phyloP scores from a whole-genome alignment of 1,140 invertebrate species.

The Ceratina australensis region DNA sequence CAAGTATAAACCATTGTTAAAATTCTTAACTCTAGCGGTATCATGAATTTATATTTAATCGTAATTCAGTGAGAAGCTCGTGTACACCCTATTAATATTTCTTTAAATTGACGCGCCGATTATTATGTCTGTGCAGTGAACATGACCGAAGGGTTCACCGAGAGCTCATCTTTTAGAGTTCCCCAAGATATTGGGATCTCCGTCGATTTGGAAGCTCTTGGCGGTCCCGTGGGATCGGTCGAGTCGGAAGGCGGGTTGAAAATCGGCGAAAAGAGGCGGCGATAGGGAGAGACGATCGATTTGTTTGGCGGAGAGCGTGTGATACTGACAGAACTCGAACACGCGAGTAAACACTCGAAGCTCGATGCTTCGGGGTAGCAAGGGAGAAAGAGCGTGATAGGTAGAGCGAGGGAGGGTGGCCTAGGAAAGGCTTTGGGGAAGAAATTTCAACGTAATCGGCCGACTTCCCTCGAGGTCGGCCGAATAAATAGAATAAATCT shows the following conservation, averaged over 20 bases:
- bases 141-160: no score
- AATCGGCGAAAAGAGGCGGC: slow-evolving; percentile 32
- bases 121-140: no score
- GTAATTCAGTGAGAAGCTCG: no score
- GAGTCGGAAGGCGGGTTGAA: slow-evolving; percentile 10
- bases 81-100: no score
- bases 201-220: not conserved
- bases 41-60: no score
- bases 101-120: no score
- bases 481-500: slow-evolving; percentile 36
- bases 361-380: not conserved
- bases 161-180: no score
- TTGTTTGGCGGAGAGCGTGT: slow-evolving; percentile 58
- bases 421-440: slow-evolving; percentile 31
- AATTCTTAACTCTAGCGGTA: no score
- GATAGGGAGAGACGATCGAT: slow-evolving; percentile 50
- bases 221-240: slow-evolving; percentile 10
- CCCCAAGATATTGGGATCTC: no score
- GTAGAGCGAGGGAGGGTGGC: not conserved
- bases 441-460: slow-evolving; percentile 52
- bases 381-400: not conserved
- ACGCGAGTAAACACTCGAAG: slow-evolving; percentile 61
- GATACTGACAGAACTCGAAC: slow-evolving; percentile 61
- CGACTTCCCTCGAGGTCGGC: slow-evolving; percentile 40
- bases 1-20: no score